Percentiles rank a stretch among this genome's conserved stretches.
phyloP scores from a whole-genome alignment of 2,888 invertebrate species.

The Tinea semifulvella region DNA sequence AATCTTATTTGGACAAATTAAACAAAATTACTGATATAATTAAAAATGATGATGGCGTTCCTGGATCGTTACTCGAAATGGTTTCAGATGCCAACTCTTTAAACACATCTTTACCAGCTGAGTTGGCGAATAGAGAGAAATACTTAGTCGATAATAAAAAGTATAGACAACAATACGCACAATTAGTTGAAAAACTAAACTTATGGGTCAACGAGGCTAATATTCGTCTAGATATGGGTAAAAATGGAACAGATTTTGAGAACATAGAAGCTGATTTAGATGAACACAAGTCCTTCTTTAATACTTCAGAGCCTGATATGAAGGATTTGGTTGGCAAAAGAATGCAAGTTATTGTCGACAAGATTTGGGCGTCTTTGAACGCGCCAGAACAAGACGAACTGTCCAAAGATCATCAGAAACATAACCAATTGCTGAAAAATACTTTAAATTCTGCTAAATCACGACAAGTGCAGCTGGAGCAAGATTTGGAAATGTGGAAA shows the following conservation, averaged over 20 bases:
- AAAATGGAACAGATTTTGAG: conserved; percentile 89
- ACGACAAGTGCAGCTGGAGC: conserved; percentile 80
- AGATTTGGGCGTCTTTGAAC: conserved; percentile 87
- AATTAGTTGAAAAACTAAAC: conserved; percentile 79
- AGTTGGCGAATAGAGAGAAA: conserved; percentile 81
- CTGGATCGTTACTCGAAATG: conserved; percentile 83
- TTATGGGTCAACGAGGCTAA: conserved; percentile 87
- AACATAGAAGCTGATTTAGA: conserved; percentile 84
- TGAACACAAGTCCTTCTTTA: conserved; percentile 87
- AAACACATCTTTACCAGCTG: conserved; percentile 78
- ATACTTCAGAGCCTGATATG: conserved; percentile 77
- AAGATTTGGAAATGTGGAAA: conserved; percentile 85
- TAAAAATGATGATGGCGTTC: conserved; percentile 80
- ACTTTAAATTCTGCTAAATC: conserved; percentile 85
- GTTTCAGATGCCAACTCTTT: conserved; percentile 85
- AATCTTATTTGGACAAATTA: conserved; percentile 74
- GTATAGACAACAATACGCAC: conserved; percentile 79
- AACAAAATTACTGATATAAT: conserved; percentile 75
- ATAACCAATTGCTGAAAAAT: conserved; percentile 83
- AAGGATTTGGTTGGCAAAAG: conserved; percentile 82
- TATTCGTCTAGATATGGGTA: conserved; percentile 77
- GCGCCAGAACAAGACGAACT: conserved; percentile 84
- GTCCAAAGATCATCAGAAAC: conserved; percentile 81
- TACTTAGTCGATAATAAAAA: conserved; percentile 83
- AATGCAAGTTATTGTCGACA: conserved; percentile 85